Evolutionary conservation across 2,888 invertebrate species (phyloP), one percentile per base, ranked within the genome.

Genomic region (Xestia c-nigrum): DNA sequence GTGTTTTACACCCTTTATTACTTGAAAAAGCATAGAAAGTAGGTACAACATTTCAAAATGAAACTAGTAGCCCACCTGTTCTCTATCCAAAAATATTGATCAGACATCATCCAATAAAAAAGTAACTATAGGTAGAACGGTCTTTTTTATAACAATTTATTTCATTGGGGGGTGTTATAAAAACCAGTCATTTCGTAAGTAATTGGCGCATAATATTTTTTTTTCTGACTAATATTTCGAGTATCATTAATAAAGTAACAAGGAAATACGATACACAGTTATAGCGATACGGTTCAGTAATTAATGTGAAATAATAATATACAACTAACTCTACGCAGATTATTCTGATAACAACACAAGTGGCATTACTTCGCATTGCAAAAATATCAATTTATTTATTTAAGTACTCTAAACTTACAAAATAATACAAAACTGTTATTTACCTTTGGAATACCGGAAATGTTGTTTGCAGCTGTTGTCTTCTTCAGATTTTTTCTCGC

Each of bases 361-460:
- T 50, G 14, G 16, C 21, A 67, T n/a, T 55, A 68, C 3, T 73
- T 79, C 80, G 67, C 80, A 46, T 74, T 4, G 80, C 79, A 55
- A 47, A 63, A 21, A 40, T 46, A 31, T 31, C 3, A 31, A 31
- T 31, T 31, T 31, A 31, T 31, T 31, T 31, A 31, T 31, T 31
- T 31, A n/a, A n/a, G n/a, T n/a, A 31, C 31, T 31, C 31, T 31
- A 31, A 31, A 31, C 31, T 31, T 31, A 31, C 31, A 31, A 31
- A 31, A 31, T 31, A 31, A 31, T 31, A 61, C 31, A 40, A 55
- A 5, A 40, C 0, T 21, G 31, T 70, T 77, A 31, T 64, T 78
- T 88, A 94, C 94, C 94, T 89, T 89, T 89, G 31, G 82, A 77
- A 74, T 89, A 93, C 46, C 91, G 81, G 70, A 90, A 90, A 1